Evolutionary conservation across 2,113 vertebrate species (phyloP), one percentile per base, ranked within the genome.

Genomic region (Lepidothrix coronata): DNA sequence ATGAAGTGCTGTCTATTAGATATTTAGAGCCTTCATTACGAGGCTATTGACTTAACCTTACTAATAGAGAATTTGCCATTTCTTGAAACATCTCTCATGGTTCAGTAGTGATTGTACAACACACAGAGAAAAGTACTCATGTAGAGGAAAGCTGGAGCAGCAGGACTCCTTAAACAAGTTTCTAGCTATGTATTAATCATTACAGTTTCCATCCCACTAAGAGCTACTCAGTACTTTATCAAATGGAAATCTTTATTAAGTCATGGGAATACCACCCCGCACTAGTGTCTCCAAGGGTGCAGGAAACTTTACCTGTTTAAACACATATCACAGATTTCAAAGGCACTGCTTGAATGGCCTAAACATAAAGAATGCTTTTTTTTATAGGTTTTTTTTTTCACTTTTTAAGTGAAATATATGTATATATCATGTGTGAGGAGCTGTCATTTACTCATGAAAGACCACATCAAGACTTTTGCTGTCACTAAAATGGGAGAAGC

Each of bases 341-440:
- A 65, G 22, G 3, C 10, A 37, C 2, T 71, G 1, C 6, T 81
- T n/a, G 5, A 22, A 68, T 19, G 4, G 3, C 6, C 17, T 46
- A 46, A 70, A 5, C 1, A 16, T 43, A 49, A 66, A 54, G 9
- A 17, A 28, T 18, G 1, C 0, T 63, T 67, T 44, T 19, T 35
- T 6, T 51, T 35, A 31, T 4, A 6, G 35, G 1, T 8, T 41
- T n/a, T 49, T 31, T 16, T 61, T 11, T 5, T 1, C 10, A 14
- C 3, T 63, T 68, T 67, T 39, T 31, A 10, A 14, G 1, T 23
- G 4, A 3, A 75, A 77, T 65, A 78, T 49, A 51, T 27, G 39
- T 14, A 35, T 20, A 18, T 39, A 7, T 3, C 28, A 33, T 1
- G 0, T 30, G 17, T 11, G 21, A 85, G 14, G 25, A 88, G 5